Base-by-base conservation (phyloP, 2,113 vertebrate genomes). In the Pontoporia blainvillei region DNA sequence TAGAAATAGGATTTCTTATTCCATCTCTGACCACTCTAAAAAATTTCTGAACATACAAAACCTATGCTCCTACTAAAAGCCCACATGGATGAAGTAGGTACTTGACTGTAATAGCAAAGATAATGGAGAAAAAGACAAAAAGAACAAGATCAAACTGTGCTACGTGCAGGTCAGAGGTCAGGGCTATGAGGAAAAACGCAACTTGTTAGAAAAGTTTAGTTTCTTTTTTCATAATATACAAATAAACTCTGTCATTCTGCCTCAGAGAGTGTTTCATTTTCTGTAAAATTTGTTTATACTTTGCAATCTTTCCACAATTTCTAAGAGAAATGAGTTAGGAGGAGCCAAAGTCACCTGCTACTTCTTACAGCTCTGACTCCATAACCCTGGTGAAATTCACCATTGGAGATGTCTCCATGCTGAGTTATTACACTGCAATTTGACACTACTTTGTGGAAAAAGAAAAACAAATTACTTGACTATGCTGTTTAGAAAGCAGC, bases 391-490 rank as follows among this genome's bases (percentile, higher is more conserved):
- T 39, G 87, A 81, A 49, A 49, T 49, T 49, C 46, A 49, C 46
- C 46, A 57, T 27, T n/a, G 17, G 46, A 41, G 39, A 64, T 23
- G 17, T 93, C 44, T 86, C 57, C 52, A 71, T 46, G 18, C 84
- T 84, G 59, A 36, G 83, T 27, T 84, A 91, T 96, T 96, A 94
- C 67, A 66, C 41, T 90, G 89, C 64, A 97, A 96, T 96, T 93
- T 95, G 86, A 90, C 79, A 89, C 34, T 79, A 90, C 61, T 90
- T 79, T 89, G 34, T 86, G 61, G 96, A 87, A 96, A 97, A 87
- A 91, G 73, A 96, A 94, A 94, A 93, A 86, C 12, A 93, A 96
- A 95, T 96, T 87, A 92, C 76, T 75, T 64, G 72, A 95, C 76
- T 85, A 54, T 76, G 29, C 34, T 94, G 69, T 92, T 92, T 85